Base-by-base conservation (phyloP, 2,797 vertebrate genomes). In the Brachyalestes nurse region DNA sequence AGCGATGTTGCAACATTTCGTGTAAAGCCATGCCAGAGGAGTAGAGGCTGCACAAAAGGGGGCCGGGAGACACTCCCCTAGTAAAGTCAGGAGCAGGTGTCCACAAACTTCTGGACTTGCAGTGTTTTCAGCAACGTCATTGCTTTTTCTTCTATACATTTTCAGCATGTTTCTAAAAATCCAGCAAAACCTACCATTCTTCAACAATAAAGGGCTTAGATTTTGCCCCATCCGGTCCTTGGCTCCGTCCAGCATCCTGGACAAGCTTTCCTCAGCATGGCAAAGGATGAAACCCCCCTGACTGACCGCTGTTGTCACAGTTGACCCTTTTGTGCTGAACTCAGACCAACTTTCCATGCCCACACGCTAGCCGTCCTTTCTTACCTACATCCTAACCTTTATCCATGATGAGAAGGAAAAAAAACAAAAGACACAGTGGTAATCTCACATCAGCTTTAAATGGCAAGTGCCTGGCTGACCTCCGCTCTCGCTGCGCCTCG, bases 401-500 rank as follows among this genome's bases (percentile, higher is more conserved):
- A 25, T 21, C 42, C 42, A 10, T 1, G 66, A 23, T 16, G 42
- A 13, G 40, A 12, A 14, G 1, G 6, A 45, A 45, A 45, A 45
- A 45, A 45, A 45, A 28, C 28, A 13, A 66, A n/a, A 6, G 3
- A 45, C 5, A n/a, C 45, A 25, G 21, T 12, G 23, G 21, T 51
- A 69, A 47, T 49, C 66, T 71, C 12, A 21, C 6, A 45, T 67
- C 66, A 69, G 40, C 66, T 47, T 69, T 75, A 72, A 79, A 76
- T 49, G 72, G 40, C 25, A 45, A 53, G 69, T 72, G 49, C 16
- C 61, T 67, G 78, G n/a, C 69, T 66, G 77, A 79, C 77, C 75
- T 65, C 71, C 64, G 60, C 49, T 21, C 66, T 72, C 1, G 16
- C 78, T 34, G 58, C 51, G 72, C 72, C n/a, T 28, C 45, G 42